phyloP scores from a whole-genome alignment of 2,113 vertebrate genomes.

The Natator depressus region DNA sequence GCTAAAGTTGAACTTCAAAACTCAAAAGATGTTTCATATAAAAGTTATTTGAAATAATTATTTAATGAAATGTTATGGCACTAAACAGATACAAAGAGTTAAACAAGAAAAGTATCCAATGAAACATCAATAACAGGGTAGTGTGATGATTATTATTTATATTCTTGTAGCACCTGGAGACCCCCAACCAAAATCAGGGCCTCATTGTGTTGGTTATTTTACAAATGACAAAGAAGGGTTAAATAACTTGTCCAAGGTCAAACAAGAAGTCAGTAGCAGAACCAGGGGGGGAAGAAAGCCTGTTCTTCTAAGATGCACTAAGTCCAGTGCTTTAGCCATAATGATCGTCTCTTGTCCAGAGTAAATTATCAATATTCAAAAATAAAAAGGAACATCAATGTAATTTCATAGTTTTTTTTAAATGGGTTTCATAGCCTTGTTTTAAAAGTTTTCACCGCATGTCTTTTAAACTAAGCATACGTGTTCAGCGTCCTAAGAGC shows the following conservation, averaged over 20 bases:
- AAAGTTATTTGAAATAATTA: neutral
- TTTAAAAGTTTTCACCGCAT: neutral
- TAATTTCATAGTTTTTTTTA: neutral
- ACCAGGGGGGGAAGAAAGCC: neutral
- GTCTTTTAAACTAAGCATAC: neutral
- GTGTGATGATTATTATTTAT: neutral
- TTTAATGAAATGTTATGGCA: neutral
- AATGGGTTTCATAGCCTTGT: neutral
- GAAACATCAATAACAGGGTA: neutral
- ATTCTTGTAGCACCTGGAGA: neutral
- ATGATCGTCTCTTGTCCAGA: neutral
- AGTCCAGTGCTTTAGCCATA: neutral
- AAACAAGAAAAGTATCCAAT: neutral
- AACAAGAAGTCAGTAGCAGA: neutral
- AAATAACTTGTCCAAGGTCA: neutral
- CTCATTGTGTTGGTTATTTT: fast-evolving
- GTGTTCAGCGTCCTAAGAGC: neutral
- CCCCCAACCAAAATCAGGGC: neutral
- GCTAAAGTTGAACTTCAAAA: neutral
- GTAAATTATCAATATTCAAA: neutral
- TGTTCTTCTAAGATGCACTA: neutral
- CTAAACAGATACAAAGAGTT: neutral
- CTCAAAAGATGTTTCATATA: neutral
- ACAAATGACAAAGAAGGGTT: neutral
- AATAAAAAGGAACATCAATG: neutral